phyloP scores from a whole-genome alignment of 2,797 vertebrate genomes.

The Nannoperca australis region DNA sequence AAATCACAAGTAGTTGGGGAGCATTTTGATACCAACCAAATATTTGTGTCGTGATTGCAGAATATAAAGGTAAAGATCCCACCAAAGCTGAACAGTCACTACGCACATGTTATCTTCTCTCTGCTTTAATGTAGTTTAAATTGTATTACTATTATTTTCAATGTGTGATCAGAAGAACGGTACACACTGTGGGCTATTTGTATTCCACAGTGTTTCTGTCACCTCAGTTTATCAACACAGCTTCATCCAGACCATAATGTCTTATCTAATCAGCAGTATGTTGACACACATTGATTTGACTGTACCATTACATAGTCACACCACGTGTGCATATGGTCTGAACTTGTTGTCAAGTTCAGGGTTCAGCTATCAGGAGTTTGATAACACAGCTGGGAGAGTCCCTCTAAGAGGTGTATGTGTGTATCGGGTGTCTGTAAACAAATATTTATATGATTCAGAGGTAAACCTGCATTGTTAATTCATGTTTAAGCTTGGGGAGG shows the following conservation, averaged over 20 bases:
- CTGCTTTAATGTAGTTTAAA: background rate
- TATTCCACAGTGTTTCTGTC: background rate
- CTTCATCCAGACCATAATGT: background rate
- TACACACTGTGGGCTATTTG: background rate
- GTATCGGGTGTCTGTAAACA: constrained; percentile 35
- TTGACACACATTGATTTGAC: constrained; percentile 74
- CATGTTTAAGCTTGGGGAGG: constrained; percentile 20
- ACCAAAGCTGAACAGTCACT: background rate
- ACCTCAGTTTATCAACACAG: constrained; percentile 23
- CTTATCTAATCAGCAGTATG: constrained; percentile 75
- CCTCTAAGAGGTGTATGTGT: background rate
- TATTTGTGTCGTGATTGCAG: background rate
- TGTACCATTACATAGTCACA: background rate
- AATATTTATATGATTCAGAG: constrained; percentile 6
- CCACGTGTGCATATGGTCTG: constrained; percentile 14
- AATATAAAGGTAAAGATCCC: background rate
- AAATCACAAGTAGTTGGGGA: background rate
- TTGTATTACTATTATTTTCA: background rate
- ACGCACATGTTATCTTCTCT: background rate
- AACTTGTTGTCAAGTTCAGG: constrained; percentile 64
- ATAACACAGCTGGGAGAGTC: background rate
- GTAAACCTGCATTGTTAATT: constrained; percentile 27
- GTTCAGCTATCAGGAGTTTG: constrained; percentile 36
- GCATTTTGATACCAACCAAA: constrained; percentile 4
- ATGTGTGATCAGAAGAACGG: background rate